Conservation (phyloP, 2,888 invertebrate genomes). For the Leucania comma region DNA sequence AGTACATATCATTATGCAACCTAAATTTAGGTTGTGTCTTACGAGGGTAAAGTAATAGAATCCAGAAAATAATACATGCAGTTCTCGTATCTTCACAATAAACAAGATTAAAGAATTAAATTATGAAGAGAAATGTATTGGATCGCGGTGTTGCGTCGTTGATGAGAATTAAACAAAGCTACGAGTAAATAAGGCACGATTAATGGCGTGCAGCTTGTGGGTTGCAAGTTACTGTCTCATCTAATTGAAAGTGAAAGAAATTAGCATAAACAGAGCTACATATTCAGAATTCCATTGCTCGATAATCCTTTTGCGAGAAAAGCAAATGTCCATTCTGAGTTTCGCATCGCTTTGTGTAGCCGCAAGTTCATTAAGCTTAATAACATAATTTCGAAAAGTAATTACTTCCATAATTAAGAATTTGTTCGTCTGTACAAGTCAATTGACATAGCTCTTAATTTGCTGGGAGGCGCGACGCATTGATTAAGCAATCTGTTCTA, state of each 20-base stretch:
- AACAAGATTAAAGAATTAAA: constrained; percentile 49
- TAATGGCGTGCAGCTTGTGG: constrained; percentile 29
- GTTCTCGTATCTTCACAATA: constrained; percentile 40
- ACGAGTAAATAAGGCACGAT: constrained; percentile 37
- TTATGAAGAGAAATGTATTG: constrained; percentile 45
- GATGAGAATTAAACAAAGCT: constrained; percentile 40
- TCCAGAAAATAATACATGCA: constrained; percentile 38
- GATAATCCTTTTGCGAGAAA: constrained; percentile 41
- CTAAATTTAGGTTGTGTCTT: too few relatives aligned
- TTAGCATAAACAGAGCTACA: constrained; percentile 53
- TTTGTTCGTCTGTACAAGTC: constrained; percentile 53
- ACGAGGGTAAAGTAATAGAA: constrained; percentile 37
- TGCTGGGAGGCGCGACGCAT: constrained; percentile 64
- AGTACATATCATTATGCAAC: too few relatives aligned
- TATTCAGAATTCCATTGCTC: constrained; percentile 44
- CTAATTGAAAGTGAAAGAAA: constrained; percentile 63
- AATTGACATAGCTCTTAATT: constrained; percentile 72
- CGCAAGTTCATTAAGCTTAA: constrained; percentile 76
- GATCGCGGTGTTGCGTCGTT: constrained; percentile 30
- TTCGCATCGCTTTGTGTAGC: constrained; percentile 51
- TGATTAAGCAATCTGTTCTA: constrained; percentile 70
- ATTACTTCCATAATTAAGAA: constrained; percentile 74
- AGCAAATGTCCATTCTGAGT: constrained; percentile 45
- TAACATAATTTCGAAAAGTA: constrained; percentile 81
- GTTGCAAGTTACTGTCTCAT: constrained; percentile 48